Base-by-base conservation (phyloP, 2,888 invertebrate genomes). In the Nineta flava region DNA sequence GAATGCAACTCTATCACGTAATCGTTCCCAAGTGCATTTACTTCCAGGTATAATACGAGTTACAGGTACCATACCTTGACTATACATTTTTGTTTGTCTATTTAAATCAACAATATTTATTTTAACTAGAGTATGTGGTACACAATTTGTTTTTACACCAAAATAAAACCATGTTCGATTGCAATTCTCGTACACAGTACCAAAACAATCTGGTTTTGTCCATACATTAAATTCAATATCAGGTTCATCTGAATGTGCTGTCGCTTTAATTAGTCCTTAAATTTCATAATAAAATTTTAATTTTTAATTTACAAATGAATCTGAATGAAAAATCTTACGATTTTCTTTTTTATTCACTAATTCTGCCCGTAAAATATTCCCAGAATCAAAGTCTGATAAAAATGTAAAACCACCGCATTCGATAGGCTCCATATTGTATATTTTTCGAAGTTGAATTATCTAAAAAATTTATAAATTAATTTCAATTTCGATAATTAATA, bases 131-230 rank as follows among this genome's bases (percentile, higher is more conserved):
- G 73, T 62, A 55, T 71, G 72, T 26, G 77, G 68, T 56, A 47
- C 1, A 13, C 53, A 54, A 61, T 57, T 70, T 68, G 80, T 70
- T 68, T 65, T 68, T 47, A 93, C 69, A 9, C 87, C 90, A 67
- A 93, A 93, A 66, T 88, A 83, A 68, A 93, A 93, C 93, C 93
- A 93, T 1, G 92, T 90, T 54, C 91, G 74, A 65, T 91, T 91
- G 47, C 81, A 83, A 73, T 91, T 92, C 65, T 91, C 87, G 73
- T 78, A 90, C 59, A 82, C 81, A 1, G 91, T 91, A 19, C 87
- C 90, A 42, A 75, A 79, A 68, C 91, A 91, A 66, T 93, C 93
- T 0, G 88, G 90, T 59, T 80, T 78, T 1, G 91, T 92, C 92
- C 92, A 92, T 46, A 92, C 66, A 64, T 91, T 88, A 62, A 87